Evolutionary conservation across 2,888 invertebrate species (phyloP), one percentile per base, ranked within the genome.

Genomic region (Torymus aiolomorphi): DNA sequence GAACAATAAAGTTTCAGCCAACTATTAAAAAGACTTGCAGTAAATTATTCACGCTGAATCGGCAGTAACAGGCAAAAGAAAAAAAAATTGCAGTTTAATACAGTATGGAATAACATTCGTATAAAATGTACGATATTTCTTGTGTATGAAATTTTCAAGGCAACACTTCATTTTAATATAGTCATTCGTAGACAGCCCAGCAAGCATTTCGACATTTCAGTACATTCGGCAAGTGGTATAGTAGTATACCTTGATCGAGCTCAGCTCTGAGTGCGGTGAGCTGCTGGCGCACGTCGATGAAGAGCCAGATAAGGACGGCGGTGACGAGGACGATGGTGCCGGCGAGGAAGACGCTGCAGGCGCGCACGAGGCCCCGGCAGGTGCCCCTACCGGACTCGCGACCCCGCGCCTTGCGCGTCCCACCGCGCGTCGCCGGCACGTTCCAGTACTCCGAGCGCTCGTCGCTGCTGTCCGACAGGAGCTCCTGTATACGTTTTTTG

Each of bases 241-340:
- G 18, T n/a, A 49, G n/a, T 52, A 20, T 91, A 94, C 94, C 94
- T 94, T 93, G 92, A 85, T 94, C 94, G 90, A 94, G 92, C 88
- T 94, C 93, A 81, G 92, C 92, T 83, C 94, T 91, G 31, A 94
- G 92, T 57, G 93, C 93, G 59, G 93, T 93, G 80, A 94, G 93
- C 88, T 94, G 94, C 84, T 94, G 92, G 85, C 94, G 92, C 73
- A 94, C 93, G 86, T 94, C 94, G 76, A 94, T 93, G 89, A 94
- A 94, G 73, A 94, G 92, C 94, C 94, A 94, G 81, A 94, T 91
- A 80, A 94, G 92, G 52, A 94, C 93, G 56, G 94, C 93, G 11
- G 94, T 94, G 14, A 94, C 93, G 51, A 94, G 92, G 69, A 94
- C 92, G 86, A 94, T 93, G 42, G 93, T 92, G 86, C 94, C 93